These are phyloP conservation scores for Chrysocyon brachyurus DNA, from an alignment of 2,797 vertebrate species.

Conservation along the genomic window DNA sequence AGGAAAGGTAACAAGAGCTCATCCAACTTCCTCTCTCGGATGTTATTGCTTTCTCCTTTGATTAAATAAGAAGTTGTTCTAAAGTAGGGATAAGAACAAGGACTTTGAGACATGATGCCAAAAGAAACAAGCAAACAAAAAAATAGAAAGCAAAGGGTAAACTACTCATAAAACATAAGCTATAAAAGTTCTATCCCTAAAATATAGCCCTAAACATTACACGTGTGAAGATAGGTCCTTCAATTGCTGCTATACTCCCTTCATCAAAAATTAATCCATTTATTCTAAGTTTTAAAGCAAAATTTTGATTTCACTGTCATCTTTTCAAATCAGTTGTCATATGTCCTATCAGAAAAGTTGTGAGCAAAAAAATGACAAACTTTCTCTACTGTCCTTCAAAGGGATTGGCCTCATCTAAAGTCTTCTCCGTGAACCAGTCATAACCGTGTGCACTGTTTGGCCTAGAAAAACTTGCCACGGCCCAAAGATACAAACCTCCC, in stretches of 20 bases:
- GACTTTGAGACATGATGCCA: background rate
- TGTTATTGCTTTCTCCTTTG: slow-evolving; percentile 32
- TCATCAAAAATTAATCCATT: background rate
- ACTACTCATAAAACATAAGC: background rate
- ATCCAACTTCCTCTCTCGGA: background rate
- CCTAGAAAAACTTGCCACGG: background rate
- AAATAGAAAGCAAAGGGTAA: background rate
- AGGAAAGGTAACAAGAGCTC: background rate
- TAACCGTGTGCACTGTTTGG: background rate
- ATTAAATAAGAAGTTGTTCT: slow-evolving; percentile 33
- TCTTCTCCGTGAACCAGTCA: background rate
- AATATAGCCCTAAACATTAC: background rate
- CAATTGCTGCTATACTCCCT: background rate
- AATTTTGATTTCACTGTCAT: background rate
- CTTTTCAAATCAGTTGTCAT: background rate
- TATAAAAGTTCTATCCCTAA: background rate
- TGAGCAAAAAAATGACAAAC: slow-evolving; percentile 15
- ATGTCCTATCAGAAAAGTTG: background rate
- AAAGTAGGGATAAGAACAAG: background rate
- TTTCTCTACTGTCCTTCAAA: background rate
- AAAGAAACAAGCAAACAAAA: background rate
- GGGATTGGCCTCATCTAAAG: background rate
- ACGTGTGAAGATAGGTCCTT: background rate
- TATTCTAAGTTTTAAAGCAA: background rate
- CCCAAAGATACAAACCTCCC: slow-evolving; percentile 90